These are phyloP conservation scores for Eulemur rufifrons DNA, from an alignment of 2,113 vertebrate genomes.

Conservation along the genomic window DNA sequence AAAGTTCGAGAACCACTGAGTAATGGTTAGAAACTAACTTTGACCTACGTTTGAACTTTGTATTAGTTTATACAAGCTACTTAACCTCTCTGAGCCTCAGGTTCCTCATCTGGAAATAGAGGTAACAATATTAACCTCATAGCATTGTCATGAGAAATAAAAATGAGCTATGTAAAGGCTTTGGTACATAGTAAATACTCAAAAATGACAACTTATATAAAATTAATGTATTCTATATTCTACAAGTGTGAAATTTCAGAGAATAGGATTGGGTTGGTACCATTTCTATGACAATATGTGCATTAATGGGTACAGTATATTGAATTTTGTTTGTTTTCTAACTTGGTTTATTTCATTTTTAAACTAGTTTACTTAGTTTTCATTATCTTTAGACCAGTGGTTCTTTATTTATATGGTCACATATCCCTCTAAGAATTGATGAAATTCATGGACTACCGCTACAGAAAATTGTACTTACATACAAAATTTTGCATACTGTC, in stretches of 20 bases:
- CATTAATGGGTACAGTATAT: background rate
- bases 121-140: background rate
- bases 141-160: background rate
- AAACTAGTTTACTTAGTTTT: background rate
- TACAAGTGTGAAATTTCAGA: background rate
- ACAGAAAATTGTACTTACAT: background rate
- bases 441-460: background rate
- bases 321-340: background rate
- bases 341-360: background rate
- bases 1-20: background rate
- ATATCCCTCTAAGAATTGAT: background rate
- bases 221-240: background rate
- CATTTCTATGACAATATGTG: background rate
- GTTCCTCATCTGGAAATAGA: background rate
- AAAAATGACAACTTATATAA: background rate
- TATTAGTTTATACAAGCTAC: background rate
- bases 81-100: background rate
- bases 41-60: background rate
- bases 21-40: background rate
- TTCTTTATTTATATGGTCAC: background rate
- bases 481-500: background rate
- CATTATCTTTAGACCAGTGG: background rate
- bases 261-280: background rate
- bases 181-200: background rate
- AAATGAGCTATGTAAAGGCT: background rate